Evolutionary conservation across 2,888 invertebrate species (phyloP), one percentile per base, ranked within the genome.

Genomic region (Tholera decimalis): DNA sequence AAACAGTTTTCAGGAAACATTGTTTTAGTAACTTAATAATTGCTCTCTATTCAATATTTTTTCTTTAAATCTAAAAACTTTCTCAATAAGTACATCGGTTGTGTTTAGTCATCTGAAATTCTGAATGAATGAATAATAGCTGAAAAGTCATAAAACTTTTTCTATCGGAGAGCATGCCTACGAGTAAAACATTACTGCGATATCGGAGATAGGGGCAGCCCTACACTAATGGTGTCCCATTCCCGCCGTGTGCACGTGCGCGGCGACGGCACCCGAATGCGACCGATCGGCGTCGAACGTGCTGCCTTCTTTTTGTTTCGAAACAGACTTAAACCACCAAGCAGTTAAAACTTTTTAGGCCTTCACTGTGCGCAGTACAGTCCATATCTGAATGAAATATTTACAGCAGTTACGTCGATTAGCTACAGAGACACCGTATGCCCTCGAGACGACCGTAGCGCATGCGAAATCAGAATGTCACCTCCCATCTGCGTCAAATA

Each of bases 371-470:
- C 0, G 0, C 0, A 0, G 2, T 74, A 85, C 26, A 67, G 75
- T 63, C 49, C 0, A 63, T 56, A 73, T 78, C 85, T 1, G 1
- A 18, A 33, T 62, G 1, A 8, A 37, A 7, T 9, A 0, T 0
- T 2, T 3, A 4, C 3, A 2, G 8, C 8, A 83, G 54, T 69
- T 88, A 81, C 0, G 64, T 47, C 73, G 3, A 84, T 88, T 69
- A 57, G 26, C 6, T n/a, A 33, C 53, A 61, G 61, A 44, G 60
- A 58, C 47, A 83, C 79, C 68, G 82, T 85, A 89, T 89, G 91
- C 92, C 93, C 91, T 91, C 92, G 92, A 92, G 92, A 91, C 90
- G 88, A 88, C 89, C 88, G 87, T 84, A 88, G 93, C 93, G 93
- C 93, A 94, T 93, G 93, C 93, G 92, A 88, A 90, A 86, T 90